These are phyloP conservation scores for Tenthredo notha DNA, from an alignment of 2,888 invertebrate species.

Conservation along the genomic window DNA sequence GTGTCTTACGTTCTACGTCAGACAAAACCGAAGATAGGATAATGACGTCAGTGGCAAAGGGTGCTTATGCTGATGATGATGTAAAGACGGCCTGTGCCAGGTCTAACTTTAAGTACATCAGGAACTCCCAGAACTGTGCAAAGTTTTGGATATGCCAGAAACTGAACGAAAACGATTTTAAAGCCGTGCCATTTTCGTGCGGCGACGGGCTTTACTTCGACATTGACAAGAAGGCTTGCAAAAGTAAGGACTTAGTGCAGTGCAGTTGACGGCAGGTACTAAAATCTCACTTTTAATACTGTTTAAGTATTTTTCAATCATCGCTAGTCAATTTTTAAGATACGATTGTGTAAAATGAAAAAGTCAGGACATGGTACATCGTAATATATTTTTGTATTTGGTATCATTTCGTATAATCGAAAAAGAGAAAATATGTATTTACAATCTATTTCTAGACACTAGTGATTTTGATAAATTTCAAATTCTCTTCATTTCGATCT, in stretches of 20 bases:
- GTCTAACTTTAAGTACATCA: too few relatives aligned
- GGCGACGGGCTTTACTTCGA: slow-evolving; percentile 76
- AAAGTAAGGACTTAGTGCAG: slow-evolving; percentile 71
- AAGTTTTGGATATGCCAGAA: slow-evolving; percentile 78
- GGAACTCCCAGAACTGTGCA: slow-evolving; percentile 65
- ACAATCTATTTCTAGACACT: slow-evolving; percentile 14
- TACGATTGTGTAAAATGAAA: not conserved
- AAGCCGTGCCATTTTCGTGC: slow-evolving; percentile 70
- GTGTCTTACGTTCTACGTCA: too few relatives aligned
- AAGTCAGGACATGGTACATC: slow-evolving; percentile 1
- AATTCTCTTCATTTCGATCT: not conserved
- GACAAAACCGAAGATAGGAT: too few relatives aligned
- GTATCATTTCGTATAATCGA: slow-evolving; percentile 50
- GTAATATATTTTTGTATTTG: slow-evolving; percentile 53
- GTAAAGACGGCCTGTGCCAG: too few relatives aligned
- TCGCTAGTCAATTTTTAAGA: not conserved
- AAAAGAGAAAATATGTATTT: slow-evolving; percentile 23
- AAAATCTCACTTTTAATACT: not conserved
- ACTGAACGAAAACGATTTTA: not conserved
- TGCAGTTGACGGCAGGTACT: slow-evolving; percentile 58
- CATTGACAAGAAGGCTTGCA: slow-evolving; percentile 72
- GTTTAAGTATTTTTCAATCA: not conserved
- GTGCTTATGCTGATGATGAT: too few relatives aligned
- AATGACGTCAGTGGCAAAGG: too few relatives aligned
- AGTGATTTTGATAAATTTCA: not conserved